A percentile compares a stretch with the other conserved stretches of the same genome.
These are phyloP conservation scores for Drymodes brunneopygia DNA, from an alignment of 2,113 vertebrate genomes.

Conservation along the genomic window DNA sequence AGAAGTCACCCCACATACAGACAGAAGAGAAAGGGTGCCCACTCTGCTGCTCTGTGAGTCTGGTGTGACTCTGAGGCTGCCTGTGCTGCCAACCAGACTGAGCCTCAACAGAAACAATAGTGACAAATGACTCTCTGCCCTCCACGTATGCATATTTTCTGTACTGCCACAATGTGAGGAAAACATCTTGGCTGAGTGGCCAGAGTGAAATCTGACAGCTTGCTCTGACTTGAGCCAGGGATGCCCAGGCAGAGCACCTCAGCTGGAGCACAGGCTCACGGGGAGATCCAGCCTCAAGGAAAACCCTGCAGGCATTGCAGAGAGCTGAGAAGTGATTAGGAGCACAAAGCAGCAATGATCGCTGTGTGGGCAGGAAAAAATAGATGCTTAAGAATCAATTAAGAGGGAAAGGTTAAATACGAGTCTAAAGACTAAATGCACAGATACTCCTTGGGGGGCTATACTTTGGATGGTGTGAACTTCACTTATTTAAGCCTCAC, in stretches of 20 bases:
- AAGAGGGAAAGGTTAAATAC: background rate
- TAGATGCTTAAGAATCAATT: background rate
- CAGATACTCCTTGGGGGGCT: background rate
- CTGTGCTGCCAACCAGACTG: background rate
- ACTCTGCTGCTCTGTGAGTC: background rate
- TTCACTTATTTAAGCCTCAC: background rate
- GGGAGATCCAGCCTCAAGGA: background rate
- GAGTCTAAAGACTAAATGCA: background rate
- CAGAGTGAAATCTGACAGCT: background rate
- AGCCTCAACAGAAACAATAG: background rate
- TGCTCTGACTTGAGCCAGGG: accelerated
- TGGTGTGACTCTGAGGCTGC: background rate
- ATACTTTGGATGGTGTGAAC: background rate
- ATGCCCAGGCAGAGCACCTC: background rate
- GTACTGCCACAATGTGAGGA: background rate
- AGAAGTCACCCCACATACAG: background rate
- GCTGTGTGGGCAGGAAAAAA: background rate
- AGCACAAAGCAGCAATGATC: background rate
- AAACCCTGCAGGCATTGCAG: background rate
- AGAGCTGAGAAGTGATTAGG: background rate
- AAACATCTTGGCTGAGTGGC: background rate
- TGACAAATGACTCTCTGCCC: background rate
- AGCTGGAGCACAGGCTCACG: accelerated
- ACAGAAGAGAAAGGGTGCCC: background rate
- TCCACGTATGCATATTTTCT: background rate